phyloP scores from a whole-genome alignment of 2,888 invertebrate species.

The Eupithecia subfuscata region DNA sequence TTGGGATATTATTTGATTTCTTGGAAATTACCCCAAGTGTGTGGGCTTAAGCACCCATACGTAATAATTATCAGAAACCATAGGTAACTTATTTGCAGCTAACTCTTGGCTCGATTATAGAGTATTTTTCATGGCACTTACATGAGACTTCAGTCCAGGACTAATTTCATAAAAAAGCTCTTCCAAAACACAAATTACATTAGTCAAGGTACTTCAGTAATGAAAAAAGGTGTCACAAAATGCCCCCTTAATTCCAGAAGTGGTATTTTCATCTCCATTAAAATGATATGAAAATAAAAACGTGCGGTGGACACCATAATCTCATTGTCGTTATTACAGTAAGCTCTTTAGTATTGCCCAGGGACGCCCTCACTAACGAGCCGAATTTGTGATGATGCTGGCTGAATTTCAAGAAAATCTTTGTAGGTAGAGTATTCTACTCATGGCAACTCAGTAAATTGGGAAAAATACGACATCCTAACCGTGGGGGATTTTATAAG shows the following conservation, averaged over 20 bases:
- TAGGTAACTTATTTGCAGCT: too few species aligned
- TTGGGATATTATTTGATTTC: too few species aligned
- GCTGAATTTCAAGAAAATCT: not conserved
- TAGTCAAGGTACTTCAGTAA: conserved; percentile 14
- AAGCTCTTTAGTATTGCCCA: conserved; percentile 33
- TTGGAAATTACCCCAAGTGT: too few species aligned
- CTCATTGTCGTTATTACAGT: conserved; percentile 41
- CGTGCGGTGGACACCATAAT: conserved; percentile 40
- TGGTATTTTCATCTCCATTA: conserved; percentile 33
- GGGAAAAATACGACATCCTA: not conserved
- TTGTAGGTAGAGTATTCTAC: not conserved
- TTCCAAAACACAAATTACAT: not conserved
- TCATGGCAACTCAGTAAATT: not conserved
- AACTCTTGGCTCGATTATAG: too few species aligned
- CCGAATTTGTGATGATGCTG: conserved; percentile 13
- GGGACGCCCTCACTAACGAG: conserved; percentile 39
- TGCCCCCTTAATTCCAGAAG: conserved; percentile 19
- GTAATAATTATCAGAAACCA: too few species aligned
- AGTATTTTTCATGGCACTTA: not conserved
- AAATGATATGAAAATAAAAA: conserved; percentile 35
- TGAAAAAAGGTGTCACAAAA: conserved; percentile 16
- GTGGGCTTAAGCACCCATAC: too few species aligned
- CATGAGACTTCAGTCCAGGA: not conserved
- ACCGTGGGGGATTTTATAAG: too few species aligned
- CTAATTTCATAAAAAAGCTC: conserved; percentile 1